Evolutionary conservation across 2,113 vertebrate genomes (phyloP).

Genomic region (Pithys albifrons): DNA sequence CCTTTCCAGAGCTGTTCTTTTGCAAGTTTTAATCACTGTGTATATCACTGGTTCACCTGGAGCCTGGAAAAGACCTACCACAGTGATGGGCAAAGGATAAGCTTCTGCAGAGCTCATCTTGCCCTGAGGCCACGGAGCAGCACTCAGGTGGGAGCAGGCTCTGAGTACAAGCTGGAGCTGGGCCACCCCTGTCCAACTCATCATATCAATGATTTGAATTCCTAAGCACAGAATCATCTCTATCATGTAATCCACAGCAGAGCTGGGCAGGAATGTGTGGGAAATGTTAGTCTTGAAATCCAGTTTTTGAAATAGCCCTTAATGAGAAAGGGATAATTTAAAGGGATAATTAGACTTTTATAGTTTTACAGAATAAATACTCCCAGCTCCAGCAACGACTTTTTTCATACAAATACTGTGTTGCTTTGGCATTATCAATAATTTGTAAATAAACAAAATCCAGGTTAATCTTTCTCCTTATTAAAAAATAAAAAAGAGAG

Average conservation of each 20-base stretch:
- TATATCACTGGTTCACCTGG: neutral
- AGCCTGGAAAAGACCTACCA: constrained; percentile 37
- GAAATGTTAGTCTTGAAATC: neutral
- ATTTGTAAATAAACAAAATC: neutral
- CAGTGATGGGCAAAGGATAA: constrained; percentile 12
- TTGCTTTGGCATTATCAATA: neutral
- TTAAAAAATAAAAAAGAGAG: neutral
- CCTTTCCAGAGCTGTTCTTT: neutral
- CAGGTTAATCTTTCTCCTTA: neutral
- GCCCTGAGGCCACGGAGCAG: neutral
- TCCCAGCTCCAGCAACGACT: neutral
- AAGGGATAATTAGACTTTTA: neutral
- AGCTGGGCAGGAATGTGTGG: constrained; percentile 10
- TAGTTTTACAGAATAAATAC: neutral
- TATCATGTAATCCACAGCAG: neutral
- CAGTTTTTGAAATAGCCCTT: neutral
- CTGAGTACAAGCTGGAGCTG: neutral
- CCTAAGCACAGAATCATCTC: neutral
- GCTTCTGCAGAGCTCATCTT: constrained; percentile 20
- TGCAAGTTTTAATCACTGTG: neutral
- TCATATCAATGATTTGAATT: neutral
- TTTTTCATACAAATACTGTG: neutral
- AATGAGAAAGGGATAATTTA: neutral
- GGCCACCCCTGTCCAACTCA: neutral
- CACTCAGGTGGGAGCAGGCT: constrained; percentile 4